Evolutionary conservation across 2,797 vertebrate species (phyloP).

Genomic region (Podargus strigoides): DNA sequence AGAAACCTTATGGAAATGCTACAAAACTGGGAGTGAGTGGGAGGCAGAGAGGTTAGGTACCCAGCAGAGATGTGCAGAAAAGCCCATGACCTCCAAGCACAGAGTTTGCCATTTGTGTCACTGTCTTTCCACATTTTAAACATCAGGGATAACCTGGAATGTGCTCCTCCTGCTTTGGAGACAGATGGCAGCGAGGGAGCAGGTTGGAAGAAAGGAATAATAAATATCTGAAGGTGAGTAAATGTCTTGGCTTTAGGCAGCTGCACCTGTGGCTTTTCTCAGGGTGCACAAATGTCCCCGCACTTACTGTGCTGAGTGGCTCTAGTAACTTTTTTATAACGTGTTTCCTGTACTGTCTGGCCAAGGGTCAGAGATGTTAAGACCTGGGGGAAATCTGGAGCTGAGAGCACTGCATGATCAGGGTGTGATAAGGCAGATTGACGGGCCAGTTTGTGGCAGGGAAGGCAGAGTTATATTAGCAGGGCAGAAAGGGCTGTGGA

Average conservation of each 20-base stretch:
- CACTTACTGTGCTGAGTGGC: background rate
- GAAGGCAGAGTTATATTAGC: background rate
- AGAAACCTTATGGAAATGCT: background rate
- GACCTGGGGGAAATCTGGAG: slow-evolving; percentile 19
- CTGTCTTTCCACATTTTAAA: background rate
- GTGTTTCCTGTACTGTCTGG: slow-evolving; percentile 39
- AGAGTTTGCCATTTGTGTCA: background rate
- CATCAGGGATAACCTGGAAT: slow-evolving; percentile 25
- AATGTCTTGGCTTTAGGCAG: background rate
- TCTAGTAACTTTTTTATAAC: slow-evolving; percentile 27
- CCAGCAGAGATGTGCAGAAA: background rate
- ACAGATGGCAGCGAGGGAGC: slow-evolving; percentile 23
- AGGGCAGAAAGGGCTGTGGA: background rate
- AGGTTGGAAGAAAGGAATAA: slow-evolving; percentile 44
- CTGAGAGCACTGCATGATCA: background rate
- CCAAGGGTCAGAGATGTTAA: slow-evolving; percentile 34
- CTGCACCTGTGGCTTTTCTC: slow-evolving; percentile 29
- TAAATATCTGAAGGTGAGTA: slow-evolving; percentile 55
- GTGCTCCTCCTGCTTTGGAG: background rate
- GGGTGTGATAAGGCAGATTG: background rate
- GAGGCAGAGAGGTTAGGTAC: background rate
- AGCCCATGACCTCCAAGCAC: background rate
- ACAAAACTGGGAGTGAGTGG: accelerated
- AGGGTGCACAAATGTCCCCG: slow-evolving; percentile 29
- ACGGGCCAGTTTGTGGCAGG: background rate